A percentile compares a stretch with the other conserved stretches of the same genome.
Evolutionary conservation across 2,888 invertebrate genomes (phyloP).

Genomic region (Brachyptera risi): DNA sequence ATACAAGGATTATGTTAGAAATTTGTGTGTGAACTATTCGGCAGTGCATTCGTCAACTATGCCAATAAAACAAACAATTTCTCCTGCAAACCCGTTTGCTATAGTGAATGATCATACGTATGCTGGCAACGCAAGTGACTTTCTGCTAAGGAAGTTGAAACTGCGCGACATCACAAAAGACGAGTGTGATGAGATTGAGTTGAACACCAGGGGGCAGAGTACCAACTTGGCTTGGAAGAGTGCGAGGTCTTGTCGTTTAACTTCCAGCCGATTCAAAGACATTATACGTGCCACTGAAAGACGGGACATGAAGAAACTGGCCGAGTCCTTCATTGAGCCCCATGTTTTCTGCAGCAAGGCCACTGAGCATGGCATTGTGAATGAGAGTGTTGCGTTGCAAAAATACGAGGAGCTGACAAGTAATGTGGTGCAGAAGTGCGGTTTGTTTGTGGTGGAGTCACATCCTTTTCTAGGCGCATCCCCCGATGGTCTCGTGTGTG

Average conservation of each 20-base stretch:
- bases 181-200: not conserved
- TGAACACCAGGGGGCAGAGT: not conserved
- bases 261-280: not conserved
- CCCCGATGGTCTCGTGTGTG: slow-evolving; percentile 29
- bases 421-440: slow-evolving; percentile 14
- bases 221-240: not conserved
- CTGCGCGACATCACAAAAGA: not conserved
- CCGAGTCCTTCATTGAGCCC: not conserved
- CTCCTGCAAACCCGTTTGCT: slow-evolving; percentile 25
- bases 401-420: slow-evolving; percentile 21
- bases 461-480: slow-evolving; percentile 28
- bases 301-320: slow-evolving; percentile 3
- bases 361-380: slow-evolving; percentile 26
- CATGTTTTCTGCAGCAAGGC: not conserved
- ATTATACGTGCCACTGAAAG: slow-evolving; percentile 1
- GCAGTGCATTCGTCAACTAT: slow-evolving; percentile 2
- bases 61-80: slow-evolving; percentile 22
- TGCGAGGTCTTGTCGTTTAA: not conserved
- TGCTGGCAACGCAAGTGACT: not conserved
- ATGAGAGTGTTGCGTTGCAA: slow-evolving; percentile 25
- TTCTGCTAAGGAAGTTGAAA: slow-evolving; percentile 9
- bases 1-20: slow-evolving; percentile 3
- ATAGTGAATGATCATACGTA: slow-evolving; percentile 24
- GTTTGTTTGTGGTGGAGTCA: slow-evolving; percentile 10
- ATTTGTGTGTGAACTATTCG: slow-evolving; percentile 18